Evolutionary conservation across 2,113 vertebrate species (phyloP), one percentile per base, ranked within the genome.

Genomic region (Dendropsophus ebraccatus): DNA sequence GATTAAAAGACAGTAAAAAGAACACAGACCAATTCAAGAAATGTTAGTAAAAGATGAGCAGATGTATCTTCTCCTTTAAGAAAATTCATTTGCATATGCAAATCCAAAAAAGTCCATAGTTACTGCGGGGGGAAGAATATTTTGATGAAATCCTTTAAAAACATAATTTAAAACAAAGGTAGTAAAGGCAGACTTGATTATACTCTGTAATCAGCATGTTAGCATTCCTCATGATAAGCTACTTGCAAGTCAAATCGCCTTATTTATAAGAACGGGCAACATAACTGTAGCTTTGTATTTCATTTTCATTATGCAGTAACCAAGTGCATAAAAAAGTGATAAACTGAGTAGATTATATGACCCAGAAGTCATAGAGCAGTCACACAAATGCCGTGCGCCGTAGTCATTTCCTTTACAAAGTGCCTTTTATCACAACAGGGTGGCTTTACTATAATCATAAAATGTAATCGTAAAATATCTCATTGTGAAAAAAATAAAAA

Each of bases 271-370:
- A 81, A 81, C 21, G 45, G 67, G 45, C 52, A 58, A 74, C 85
- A 87, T 81, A 87, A 74, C 85, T 78, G 41, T 74, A 73, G 85
- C 67, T 87, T 87, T 87, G 85, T 81, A 87, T 87, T 87, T 87
- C 85, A 87, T 87, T 87, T 87, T 87, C 85, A 87, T 81, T 81
- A 87, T 62, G 85, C 85, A 87, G 85, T 87, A 81, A 87, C 85
- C 77, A 74, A 87, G 67, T 87, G 78, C 85, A 87, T 87, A 87
- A 87, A 87, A 87, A 87, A 74, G 85, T 87, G 77, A 87, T 87
- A 87, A 87, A 87, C 77, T 30, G 65, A 81, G 50, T 72, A 81
- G 78, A 87, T 87, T 87, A 87, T 87, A 87, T 87, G 85, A 87
- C 85, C 85, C 78, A 87, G 85, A 87, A 87, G 85, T 87, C 85